Percentiles rank a stretch among this genome's conserved stretches.
phyloP scores from a whole-genome alignment of 92 coral and sea anemone species.

The Actinernus sp. region DNA sequence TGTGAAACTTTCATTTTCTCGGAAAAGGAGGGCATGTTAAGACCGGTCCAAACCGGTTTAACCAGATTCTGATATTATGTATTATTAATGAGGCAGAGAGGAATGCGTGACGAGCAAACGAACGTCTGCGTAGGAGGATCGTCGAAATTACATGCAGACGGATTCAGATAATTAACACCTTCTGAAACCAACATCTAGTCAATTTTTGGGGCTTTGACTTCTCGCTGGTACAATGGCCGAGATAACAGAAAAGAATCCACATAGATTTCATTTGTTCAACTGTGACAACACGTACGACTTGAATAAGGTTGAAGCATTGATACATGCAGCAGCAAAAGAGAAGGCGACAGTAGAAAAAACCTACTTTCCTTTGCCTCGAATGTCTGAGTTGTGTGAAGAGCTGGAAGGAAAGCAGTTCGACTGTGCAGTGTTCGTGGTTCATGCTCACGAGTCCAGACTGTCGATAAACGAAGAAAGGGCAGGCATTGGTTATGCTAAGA shows the following conservation, averaged over 20 bases:
- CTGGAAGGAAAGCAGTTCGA: constrained; percentile 24
- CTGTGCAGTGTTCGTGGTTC: constrained; percentile 61
- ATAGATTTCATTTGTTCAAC: constrained; percentile 66
- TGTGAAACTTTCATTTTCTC: too few species aligned
- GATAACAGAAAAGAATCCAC: not conserved
- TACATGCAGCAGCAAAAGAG: constrained; percentile 27
- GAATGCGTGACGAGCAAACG: too few species aligned
- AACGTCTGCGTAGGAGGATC: too few species aligned
- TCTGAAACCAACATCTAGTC: too few species aligned
- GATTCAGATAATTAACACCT: too few species aligned
- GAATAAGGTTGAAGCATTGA: constrained; percentile 37
- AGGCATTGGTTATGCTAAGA: constrained; percentile 59
- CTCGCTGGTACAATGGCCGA: too few species aligned
- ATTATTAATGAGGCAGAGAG: too few species aligned
- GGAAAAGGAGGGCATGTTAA: too few species aligned
- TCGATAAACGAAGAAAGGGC: constrained; percentile 58
- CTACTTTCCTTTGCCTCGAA: constrained; percentile 52
- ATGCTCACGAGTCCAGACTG: constrained; percentile 71
- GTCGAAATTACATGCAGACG: too few species aligned
- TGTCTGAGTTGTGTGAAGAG: constrained; percentile 32
- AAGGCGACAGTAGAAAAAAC: constrained; percentile 4
- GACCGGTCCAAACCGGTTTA: too few species aligned
- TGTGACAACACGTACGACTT: constrained; percentile 73
- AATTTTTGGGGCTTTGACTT: too few species aligned
- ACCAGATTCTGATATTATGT: too few species aligned